Conservation (phyloP, 2,888 invertebrate species). For the Cryptus armator region DNA sequence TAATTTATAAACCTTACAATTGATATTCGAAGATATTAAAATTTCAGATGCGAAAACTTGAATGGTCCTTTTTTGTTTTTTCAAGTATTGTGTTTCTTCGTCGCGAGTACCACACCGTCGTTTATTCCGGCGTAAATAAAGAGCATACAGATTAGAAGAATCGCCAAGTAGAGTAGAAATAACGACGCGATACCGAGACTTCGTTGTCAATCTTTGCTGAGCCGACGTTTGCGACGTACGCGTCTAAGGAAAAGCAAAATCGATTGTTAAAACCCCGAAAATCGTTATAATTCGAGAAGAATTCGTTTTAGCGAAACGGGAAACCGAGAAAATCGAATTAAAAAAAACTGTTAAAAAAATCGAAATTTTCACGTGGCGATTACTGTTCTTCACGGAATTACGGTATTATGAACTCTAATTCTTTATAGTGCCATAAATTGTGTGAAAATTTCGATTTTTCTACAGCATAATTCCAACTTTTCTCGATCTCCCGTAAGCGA, state of each 20-base stretch:
- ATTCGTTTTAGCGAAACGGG: constrained; percentile 4
- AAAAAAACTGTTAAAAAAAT: too few species aligned
- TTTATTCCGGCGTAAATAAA: constrained; percentile 87
- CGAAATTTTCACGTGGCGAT: too few species aligned
- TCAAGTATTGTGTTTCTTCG: constrained; percentile 46
- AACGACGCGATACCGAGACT: constrained; percentile 87
- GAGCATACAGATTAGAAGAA: constrained; percentile 86
- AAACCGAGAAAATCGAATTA: background rate
- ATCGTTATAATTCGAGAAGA: background rate
- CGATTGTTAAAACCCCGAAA: background rate
- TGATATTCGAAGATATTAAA: constrained; percentile 33
- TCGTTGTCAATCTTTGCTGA: constrained; percentile 86
- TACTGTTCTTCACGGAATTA: too few species aligned
- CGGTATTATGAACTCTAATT: too few species aligned
- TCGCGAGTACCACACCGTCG: constrained; percentile 85
- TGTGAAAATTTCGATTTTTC: too few species aligned
- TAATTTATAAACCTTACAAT: constrained; percentile 49
- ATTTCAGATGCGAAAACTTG: constrained; percentile 13
- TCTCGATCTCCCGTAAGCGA: background rate
- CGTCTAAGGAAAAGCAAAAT: constrained; percentile 72
- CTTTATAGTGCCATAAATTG: too few species aligned
- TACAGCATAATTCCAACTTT: background rate
- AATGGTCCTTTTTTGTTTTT: background rate
- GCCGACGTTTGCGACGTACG: constrained; percentile 78
- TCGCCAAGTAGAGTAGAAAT: constrained; percentile 86